Evolutionary conservation across 2,888 invertebrate genomes (phyloP), one percentile per base, ranked within the genome.

Genomic region (Crossocerus cetratus): DNA sequence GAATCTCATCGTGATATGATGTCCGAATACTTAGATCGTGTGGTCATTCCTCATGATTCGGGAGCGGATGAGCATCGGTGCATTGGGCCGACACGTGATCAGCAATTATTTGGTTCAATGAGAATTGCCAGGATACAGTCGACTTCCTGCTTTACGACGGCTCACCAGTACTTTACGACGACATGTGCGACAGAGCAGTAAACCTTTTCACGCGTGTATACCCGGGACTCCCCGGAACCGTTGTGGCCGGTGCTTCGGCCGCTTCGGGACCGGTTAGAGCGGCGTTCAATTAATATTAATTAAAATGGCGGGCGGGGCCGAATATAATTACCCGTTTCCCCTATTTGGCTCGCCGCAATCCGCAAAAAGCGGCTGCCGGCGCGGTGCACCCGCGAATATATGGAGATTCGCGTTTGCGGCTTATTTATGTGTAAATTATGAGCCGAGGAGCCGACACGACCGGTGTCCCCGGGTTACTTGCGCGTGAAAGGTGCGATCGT

Each of bases 211-310:
- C 82, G 80, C 81, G 78, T 77, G 73, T 77, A 78, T 74, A 79
- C 81, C 77, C 74, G 56, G 69, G 58, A 73, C 8, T 32, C 32
- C 3, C 32, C 11, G 32, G 32, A 8, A 32, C 32, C 32, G 32
- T 32, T 32, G 32, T 32, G 8, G 8, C 32, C 8, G 49, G 49
- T 16, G 16, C n/a, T 13, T 5, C 43, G 43, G 43, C 13, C 43
- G 43, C 5, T 5, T 14, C 49, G 49, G 70, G 70, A 74, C 74
- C 77, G 72, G 73, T 76, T 80, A 75, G 82, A 84, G 80, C 80
- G 71, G 72, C 75, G 81, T 85, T 86, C 86, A 87, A 87, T 88
- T 87, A 88, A 88, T 87, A 86, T 88, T 87, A 87, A 87, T 87
- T 86, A 86, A 87, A 86, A 85, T 80, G 76, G 79, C 79, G 77